Evolutionary conservation across 2,113 vertebrate species (phyloP).

Genomic region (Alosa alosa): DNA sequence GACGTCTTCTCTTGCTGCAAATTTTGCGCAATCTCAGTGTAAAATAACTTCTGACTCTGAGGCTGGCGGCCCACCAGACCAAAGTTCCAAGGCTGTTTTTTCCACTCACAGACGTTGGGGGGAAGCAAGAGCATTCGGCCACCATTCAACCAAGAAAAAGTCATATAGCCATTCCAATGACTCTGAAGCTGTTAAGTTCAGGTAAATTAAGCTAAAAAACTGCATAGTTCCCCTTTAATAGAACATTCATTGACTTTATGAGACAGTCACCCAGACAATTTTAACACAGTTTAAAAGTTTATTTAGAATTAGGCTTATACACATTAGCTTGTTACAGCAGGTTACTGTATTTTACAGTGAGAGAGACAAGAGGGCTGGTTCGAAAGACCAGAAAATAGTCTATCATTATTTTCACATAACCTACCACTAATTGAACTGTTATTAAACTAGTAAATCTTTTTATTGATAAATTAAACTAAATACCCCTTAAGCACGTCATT

Average conservation of each 20-base stretch:
- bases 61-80: too few species aligned
- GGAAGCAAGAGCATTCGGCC: too few species aligned
- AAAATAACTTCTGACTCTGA: too few species aligned
- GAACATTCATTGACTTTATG: neutral
- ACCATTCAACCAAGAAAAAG: too few species aligned
- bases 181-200: too few species aligned
- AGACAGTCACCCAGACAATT: neutral
- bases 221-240: neutral
- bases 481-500: neutral
- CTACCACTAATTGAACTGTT: neutral
- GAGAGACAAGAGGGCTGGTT: neutral
- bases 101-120: too few species aligned
- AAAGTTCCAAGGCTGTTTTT: too few species aligned
- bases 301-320: neutral
- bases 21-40: too few species aligned
- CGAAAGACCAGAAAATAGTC: neutral
- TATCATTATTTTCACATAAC: neutral
- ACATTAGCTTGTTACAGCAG: neutral
- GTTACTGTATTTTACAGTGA: neutral
- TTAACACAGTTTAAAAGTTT: neutral
- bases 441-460: neutral
- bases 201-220: neutral
- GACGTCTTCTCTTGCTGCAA: too few species aligned
- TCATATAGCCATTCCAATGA: too few species aligned
- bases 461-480: neutral